Conservation (phyloP, 2,797 vertebrate genomes). For the Rhynchotus rufescens region DNA sequence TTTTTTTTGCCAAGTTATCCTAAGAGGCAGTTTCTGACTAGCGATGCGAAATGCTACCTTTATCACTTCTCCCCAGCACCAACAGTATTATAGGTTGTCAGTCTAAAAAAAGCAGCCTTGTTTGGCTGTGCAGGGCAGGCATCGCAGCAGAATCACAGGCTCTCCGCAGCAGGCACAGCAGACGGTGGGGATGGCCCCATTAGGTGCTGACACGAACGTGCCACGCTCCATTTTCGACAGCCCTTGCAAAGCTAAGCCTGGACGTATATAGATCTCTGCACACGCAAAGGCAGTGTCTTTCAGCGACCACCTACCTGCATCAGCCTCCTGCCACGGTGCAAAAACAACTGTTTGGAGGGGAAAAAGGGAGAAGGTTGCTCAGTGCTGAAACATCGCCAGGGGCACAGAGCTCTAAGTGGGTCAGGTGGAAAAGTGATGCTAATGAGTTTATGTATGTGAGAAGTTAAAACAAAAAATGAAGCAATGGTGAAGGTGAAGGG, state of each 20-base stretch:
- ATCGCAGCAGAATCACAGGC: background rate
- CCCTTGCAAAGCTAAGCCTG: background rate
- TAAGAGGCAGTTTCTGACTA: constrained; percentile 53
- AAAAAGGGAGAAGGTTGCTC: constrained; percentile 33
- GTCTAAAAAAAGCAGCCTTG: constrained; percentile 70
- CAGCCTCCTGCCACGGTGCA: background rate
- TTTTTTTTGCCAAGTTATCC: constrained; percentile 46
- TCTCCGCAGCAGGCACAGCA: background rate
- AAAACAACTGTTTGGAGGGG: constrained; percentile 18
- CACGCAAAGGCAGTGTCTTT: background rate
- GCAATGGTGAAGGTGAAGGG: constrained; percentile 12
- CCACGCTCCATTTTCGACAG: background rate
- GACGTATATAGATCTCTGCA: background rate
- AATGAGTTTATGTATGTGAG: constrained; percentile 52
- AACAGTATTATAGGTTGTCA: constrained; percentile 27
- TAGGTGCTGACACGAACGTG: background rate
- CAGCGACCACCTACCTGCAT: background rate
- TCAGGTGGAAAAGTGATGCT: constrained; percentile 62
- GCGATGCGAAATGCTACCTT: constrained; percentile 37
- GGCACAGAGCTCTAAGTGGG: constrained; percentile 71
- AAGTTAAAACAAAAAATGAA: background rate
- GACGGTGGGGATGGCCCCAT: constrained; percentile 37
- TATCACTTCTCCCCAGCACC: constrained; percentile 39
- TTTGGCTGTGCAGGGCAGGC: background rate
- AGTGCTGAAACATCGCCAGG: constrained; percentile 53